Conservation (phyloP, 64 coral and sea anemone genomes). For the Stichodactyla helianthus region DNA sequence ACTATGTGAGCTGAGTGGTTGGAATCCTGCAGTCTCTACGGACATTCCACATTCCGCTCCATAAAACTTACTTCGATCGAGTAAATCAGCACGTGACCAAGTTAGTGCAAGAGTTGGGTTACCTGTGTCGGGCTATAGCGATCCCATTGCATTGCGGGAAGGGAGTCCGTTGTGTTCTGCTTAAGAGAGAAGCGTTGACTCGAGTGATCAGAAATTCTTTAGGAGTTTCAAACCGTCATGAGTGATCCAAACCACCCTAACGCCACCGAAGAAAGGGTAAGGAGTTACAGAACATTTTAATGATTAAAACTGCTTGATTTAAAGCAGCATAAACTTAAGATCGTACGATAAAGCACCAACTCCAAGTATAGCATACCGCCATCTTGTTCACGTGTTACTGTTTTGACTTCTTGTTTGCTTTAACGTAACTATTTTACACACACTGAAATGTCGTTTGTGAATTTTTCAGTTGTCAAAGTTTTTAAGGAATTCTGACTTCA, state of each 20-base stretch:
- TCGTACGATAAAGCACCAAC: too few species aligned
- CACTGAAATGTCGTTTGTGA: too few species aligned
- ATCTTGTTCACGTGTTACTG: conserved; percentile 1
- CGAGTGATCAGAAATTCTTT: not conserved
- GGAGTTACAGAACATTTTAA: not conserved
- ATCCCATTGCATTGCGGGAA: not conserved
- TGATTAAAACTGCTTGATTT: too few species aligned
- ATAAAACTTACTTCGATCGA: too few species aligned
- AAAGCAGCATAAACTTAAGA: too few species aligned
- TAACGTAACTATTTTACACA: not conserved
- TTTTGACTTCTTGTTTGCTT: not conserved
- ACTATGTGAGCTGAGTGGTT: too few species aligned
- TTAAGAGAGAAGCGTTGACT: not conserved
- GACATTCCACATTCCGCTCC: too few species aligned
- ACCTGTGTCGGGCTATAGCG: not conserved
- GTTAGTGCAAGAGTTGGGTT: not conserved
- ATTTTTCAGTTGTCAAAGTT: too few species aligned
- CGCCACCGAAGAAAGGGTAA: not conserved
- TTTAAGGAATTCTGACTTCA: too few species aligned
- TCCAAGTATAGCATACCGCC: not conserved
- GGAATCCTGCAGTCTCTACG: too few species aligned
- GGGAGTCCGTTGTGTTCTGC: not conserved
- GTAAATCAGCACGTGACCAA: too few species aligned
- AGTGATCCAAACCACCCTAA: not conserved
- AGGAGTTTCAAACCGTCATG: not conserved